These are phyloP conservation scores for Atrina japonica DNA, from an alignment of 2,888 invertebrate genomes.

Conservation along the genomic window DNA sequence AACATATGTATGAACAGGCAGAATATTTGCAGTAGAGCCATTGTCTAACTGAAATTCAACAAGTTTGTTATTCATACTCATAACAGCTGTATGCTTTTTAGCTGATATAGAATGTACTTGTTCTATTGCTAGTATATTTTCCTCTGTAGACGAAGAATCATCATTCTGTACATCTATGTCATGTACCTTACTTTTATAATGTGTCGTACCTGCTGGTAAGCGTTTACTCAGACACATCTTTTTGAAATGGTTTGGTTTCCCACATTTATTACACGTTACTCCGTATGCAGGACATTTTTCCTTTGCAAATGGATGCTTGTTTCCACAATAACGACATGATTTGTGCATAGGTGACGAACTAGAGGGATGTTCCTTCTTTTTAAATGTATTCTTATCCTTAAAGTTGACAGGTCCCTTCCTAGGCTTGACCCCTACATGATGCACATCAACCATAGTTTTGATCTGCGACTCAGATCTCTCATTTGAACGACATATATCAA, in stretches of 20 bases:
- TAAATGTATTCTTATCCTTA: too few relatives aligned
- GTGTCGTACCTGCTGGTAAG: too few relatives aligned
- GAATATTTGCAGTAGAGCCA: conserved; percentile 44
- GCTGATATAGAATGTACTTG: background rate
- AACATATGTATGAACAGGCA: conserved; percentile 31
- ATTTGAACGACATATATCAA: conserved; percentile 31
- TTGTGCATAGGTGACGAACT: too few relatives aligned
- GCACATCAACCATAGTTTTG: conserved; percentile 23
- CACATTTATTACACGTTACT: conserved; percentile 25
- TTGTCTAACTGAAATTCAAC: conserved; percentile 49
- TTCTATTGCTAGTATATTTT: background rate
- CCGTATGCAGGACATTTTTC: conserved; percentile 30
- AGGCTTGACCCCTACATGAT: conserved; percentile 4
- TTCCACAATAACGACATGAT: conserved; percentile 29
- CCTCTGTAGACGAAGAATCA: conserved; percentile 6
- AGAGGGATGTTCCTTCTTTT: too few relatives aligned
- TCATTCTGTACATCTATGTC: conserved; percentile 1
- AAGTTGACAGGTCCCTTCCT: background rate
- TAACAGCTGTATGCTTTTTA: conserved; percentile 12
- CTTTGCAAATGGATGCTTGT: background rate
- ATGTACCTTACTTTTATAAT: conserved; percentile 5
- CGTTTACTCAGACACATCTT: too few relatives aligned
- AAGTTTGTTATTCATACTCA: conserved; percentile 28
- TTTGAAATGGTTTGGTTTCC: conserved; percentile 26
- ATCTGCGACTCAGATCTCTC: conserved; percentile 16